Percentiles rank a stretch among this genome's conserved stretches.
These are phyloP conservation scores for Teleogryllus oceanicus DNA, from an alignment of 2,888 invertebrate species.

Conservation along the genomic window DNA sequence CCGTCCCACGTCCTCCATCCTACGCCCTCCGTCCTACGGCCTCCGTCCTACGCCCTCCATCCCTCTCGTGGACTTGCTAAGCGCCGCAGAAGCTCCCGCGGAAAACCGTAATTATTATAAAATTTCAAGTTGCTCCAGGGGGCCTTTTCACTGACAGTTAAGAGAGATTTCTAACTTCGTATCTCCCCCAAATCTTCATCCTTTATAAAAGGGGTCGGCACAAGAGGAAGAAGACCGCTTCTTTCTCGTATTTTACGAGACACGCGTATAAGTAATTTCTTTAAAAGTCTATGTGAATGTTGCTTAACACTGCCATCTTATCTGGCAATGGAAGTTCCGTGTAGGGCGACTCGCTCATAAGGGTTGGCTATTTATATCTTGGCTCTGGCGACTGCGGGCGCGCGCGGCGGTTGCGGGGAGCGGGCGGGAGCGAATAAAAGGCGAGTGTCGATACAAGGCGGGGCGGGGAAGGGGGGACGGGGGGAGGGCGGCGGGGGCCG, in stretches of 20 bases:
- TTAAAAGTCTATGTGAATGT: not conserved
- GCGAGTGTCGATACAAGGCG: not conserved
- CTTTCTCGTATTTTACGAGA: not conserved
- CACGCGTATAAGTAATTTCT: not conserved
- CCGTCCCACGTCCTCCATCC: too few relatives aligned
- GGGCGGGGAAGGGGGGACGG: not conserved
- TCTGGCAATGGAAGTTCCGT: slow-evolving; percentile 7
- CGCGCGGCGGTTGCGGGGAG: not conserved
- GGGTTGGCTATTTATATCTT: not conserved
- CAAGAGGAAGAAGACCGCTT: not conserved
- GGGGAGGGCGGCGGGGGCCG: not conserved
- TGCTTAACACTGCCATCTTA: slow-evolving; percentile 2
- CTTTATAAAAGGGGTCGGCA: not conserved
- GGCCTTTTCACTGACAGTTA: not conserved
- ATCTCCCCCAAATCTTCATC: not conserved
- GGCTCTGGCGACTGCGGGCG: not conserved
- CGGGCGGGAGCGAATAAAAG: not conserved
- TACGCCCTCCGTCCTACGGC: too few relatives aligned
- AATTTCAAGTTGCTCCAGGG: too few relatives aligned
- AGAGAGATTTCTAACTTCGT: not conserved
- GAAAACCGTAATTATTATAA: too few relatives aligned
- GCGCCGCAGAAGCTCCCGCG: too few relatives aligned
- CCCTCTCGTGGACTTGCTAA: too few relatives aligned
- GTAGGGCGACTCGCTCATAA: not conserved
- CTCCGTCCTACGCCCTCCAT: too few relatives aligned